Percentiles rank a stretch among this genome's conserved stretches.
phyloP scores from a whole-genome alignment of 2,113 vertebrate species.

The Mormyrus iriodes region DNA sequence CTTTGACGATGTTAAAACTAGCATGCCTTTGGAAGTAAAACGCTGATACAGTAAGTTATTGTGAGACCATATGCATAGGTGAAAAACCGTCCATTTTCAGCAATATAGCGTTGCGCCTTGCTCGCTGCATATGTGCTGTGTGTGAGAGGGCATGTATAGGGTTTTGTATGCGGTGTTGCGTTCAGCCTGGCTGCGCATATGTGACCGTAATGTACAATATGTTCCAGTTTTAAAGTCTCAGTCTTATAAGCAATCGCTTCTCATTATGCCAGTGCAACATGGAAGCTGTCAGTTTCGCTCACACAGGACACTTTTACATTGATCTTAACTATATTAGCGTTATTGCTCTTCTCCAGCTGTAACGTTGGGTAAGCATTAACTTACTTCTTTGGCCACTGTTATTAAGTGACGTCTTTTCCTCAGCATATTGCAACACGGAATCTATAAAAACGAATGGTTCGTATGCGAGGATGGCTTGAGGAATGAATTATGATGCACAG shows the following conservation, averaged over 20 bases:
- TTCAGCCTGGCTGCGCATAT: not conserved
- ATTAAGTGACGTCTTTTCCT: not conserved
- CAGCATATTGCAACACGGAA: not conserved
- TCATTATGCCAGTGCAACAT: not conserved
- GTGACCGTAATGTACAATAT: not conserved
- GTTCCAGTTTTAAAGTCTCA: not conserved
- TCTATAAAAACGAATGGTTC: not conserved
- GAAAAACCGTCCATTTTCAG: conserved; percentile 17
- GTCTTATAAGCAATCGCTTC: not conserved
- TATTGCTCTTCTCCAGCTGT: not conserved
- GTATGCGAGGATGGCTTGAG: not conserved
- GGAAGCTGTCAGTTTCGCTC: not conserved
- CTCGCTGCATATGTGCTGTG: not conserved
- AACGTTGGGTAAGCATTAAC: not conserved
- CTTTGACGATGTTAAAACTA: not conserved
- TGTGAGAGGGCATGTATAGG: not conserved
- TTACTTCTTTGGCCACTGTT: not conserved
- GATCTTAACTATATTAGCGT: not conserved
- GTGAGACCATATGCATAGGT: not conserved
- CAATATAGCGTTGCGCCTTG: conserved; percentile 3
- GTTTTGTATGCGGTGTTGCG: not conserved
- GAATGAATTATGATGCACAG: not conserved
- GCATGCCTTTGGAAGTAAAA: not conserved
- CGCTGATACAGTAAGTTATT: conserved; percentile 1
- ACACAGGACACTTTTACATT: not conserved